These are phyloP conservation scores for Phoebastria nigripes DNA, from an alignment of 2,797 vertebrate genomes.

Conservation along the genomic window DNA sequence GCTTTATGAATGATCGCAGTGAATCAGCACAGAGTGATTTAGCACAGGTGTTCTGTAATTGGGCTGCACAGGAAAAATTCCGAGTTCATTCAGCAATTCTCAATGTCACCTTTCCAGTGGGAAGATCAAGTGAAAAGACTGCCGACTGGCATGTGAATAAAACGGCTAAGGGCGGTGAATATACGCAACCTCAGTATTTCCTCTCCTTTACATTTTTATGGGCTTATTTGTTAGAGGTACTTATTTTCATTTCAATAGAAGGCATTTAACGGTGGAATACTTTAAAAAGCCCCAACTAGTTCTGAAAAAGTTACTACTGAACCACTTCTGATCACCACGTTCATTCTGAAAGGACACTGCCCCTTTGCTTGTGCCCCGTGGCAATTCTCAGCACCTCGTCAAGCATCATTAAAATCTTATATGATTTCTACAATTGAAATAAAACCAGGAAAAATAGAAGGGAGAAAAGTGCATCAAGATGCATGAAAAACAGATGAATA, in stretches of 20 bases:
- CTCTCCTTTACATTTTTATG: background rate
- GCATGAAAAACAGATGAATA: background rate
- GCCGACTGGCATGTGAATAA: background rate
- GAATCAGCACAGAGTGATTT: constrained; percentile 45
- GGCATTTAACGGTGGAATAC: background rate
- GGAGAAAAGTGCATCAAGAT: background rate
- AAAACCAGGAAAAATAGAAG: background rate
- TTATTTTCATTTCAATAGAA: background rate
- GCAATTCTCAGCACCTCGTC: background rate
- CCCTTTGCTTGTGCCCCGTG: background rate
- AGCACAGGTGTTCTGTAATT: constrained; percentile 57
- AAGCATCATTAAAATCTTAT: constrained; percentile 2
- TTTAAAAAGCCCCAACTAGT: background rate
- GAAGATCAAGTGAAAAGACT: background rate
- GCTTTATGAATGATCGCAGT: constrained; percentile 44
- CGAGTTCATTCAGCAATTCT: background rate
- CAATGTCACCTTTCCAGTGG: constrained; percentile 21
- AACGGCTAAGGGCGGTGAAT: background rate
- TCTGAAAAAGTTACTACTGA: background rate
- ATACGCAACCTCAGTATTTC: background rate
- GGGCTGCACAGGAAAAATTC: background rate
- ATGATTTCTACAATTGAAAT: background rate
- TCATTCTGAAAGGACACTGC: background rate
- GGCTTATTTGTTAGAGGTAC: background rate
- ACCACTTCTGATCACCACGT: background rate